Evolutionary conservation across 2,797 vertebrate genomes (phyloP).

Genomic region (Pseudochirops cupreus): DNA sequence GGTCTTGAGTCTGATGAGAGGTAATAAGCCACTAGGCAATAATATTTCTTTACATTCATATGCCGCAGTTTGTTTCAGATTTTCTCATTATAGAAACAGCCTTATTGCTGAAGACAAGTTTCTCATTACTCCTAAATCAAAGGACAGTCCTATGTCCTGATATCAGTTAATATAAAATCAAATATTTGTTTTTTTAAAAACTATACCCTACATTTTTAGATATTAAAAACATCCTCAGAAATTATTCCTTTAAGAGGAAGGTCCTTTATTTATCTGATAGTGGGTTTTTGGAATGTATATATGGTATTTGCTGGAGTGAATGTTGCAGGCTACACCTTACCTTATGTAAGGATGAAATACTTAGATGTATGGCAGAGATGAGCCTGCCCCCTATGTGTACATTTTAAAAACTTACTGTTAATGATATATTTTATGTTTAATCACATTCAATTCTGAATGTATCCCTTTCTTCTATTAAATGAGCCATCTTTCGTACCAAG

Average conservation of each 20-base stretch:
- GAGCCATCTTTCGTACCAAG: not conserved
- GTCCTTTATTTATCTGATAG: conserved; percentile 35
- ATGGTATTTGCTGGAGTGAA: conserved; percentile 45
- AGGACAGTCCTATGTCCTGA: conserved; percentile 1
- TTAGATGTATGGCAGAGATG: not conserved
- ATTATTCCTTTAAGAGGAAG: conserved; percentile 19
- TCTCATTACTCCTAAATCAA: conserved; percentile 54
- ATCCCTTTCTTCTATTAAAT: not conserved
- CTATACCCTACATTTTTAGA: not conserved
- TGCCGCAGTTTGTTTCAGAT: not conserved
- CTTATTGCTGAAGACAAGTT: not conserved
- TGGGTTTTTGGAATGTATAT: conserved; percentile 39
- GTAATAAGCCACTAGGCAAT: conserved; percentile 80
- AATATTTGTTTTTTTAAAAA: conserved; percentile 19
- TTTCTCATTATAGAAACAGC: not conserved
- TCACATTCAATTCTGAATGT: not conserved
- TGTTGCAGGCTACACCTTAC: not conserved
- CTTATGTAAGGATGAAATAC: not conserved
- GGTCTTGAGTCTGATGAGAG: conserved; percentile 92
- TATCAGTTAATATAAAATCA: conserved; percentile 39
- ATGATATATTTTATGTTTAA: not conserved
- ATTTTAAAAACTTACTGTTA: not conserved
- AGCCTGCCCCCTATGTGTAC: not conserved
- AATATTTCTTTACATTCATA: not conserved
- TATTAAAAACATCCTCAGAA: conserved; percentile 18